phyloP scores from a whole-genome alignment of 2,113 vertebrate genomes.

The Grallaria varia region DNA sequence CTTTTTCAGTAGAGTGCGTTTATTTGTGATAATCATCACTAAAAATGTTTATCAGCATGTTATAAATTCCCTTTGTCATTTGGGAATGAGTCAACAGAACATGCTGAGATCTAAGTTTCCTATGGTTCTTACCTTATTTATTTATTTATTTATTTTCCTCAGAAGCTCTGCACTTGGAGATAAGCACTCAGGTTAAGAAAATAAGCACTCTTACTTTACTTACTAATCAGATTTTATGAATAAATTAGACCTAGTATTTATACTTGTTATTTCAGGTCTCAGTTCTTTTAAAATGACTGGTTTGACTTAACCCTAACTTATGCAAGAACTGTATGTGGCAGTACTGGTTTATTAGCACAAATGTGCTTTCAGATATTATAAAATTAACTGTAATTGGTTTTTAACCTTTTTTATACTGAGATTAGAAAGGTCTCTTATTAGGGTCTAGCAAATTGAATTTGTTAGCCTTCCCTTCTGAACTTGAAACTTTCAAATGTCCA shows the following conservation, averaged over 20 bases:
- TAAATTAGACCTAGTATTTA: neutral
- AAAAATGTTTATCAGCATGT: neutral
- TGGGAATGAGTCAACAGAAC: neutral
- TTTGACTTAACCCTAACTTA: neutral
- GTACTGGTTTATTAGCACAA: neutral
- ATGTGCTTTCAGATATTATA: neutral
- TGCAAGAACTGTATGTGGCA: neutral
- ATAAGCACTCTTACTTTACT: neutral
- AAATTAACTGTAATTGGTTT: neutral
- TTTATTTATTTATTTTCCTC: neutral
- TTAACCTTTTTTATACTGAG: neutral
- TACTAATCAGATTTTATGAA: neutral
- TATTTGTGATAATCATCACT: neutral
- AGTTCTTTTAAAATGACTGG: neutral
- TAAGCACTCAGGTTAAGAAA: neutral
- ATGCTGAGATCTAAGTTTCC: neutral
- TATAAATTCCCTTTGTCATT: neutral
- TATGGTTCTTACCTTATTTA: neutral
- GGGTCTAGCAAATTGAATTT: neutral
- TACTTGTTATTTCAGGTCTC: neutral
- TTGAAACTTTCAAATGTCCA: neutral
- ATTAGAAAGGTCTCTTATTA: neutral
- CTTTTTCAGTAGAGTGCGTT: neutral
- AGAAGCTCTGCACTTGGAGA: neutral
- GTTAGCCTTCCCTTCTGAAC: neutral